phyloP scores from a whole-genome alignment of 2,797 vertebrate genomes.

The Pachyuromys duprasi region DNA sequence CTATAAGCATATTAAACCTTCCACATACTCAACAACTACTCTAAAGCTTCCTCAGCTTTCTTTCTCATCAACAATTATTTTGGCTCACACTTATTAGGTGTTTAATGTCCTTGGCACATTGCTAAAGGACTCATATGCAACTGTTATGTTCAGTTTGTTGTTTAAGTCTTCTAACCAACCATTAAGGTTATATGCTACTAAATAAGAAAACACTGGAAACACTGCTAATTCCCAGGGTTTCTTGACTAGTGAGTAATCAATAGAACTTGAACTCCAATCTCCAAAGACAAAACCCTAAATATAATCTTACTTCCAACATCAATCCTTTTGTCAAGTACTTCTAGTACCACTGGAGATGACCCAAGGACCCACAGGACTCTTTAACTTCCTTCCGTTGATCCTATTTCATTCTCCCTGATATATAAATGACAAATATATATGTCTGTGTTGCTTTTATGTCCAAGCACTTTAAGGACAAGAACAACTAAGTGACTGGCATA shows the following conservation, averaged over 20 bases:
- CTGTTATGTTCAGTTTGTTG: neutral
- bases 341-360: neutral
- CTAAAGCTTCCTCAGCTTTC: neutral
- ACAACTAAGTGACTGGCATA: neutral
- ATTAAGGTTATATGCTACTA: neutral
- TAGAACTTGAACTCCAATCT: neutral
- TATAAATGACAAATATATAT: neutral
- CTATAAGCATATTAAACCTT: neutral
- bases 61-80: constrained; percentile 19
- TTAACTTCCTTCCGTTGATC: constrained; percentile 6
- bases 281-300: constrained; percentile 26
- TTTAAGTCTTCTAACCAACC: neutral
- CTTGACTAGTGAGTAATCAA: neutral
- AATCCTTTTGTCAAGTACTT: neutral
- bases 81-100: neutral
- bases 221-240: constrained; percentile 19
- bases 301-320: neutral
- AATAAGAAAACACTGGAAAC: constrained; percentile 31
- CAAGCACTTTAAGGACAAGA: neutral
- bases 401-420: neutral
- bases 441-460: neutral
- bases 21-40: neutral
- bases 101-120: neutral
- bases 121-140: neutral
- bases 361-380: neutral